These are phyloP conservation scores for Epinotia bilunana DNA, from an alignment of 2,888 invertebrate genomes.

Conservation along the genomic window DNA sequence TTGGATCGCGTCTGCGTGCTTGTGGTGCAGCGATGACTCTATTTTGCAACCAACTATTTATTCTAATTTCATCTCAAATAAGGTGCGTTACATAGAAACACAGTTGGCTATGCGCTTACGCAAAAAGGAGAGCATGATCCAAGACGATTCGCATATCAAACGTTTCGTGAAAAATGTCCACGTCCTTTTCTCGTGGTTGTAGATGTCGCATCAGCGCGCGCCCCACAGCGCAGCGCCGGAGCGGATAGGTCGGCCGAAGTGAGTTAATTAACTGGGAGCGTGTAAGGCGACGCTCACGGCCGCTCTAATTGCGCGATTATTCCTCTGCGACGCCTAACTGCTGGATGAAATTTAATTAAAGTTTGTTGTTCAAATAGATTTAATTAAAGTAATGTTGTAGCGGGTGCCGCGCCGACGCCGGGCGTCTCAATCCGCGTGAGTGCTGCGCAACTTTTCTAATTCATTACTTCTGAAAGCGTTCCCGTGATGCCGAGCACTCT, in stretches of 20 bases:
- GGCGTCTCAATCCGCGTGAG: constrained; percentile 83
- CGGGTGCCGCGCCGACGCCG: constrained; percentile 71
- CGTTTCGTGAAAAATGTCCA: not conserved
- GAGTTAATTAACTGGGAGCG: constrained; percentile 84
- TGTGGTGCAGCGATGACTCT: no score
- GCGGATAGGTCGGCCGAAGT: constrained; percentile 76
- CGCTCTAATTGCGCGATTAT: constrained; percentile 85
- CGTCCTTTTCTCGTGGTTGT: not conserved
- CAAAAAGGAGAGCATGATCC: not conserved
- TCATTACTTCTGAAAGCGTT: constrained; percentile 85
- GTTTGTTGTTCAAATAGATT: constrained; percentile 86
- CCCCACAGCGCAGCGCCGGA: constrained; percentile 58
- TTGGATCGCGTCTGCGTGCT: no score
- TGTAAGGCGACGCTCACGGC: constrained; percentile 84
- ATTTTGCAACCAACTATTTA: not conserved
- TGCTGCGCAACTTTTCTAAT: constrained; percentile 85
- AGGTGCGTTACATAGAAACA: not conserved
- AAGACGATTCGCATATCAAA: not conserved
- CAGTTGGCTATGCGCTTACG: not conserved
- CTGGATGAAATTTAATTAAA: constrained; percentile 86
- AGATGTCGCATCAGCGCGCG: constrained; percentile 48
- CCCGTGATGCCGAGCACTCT: constrained; percentile 83
- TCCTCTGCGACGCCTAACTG: constrained; percentile 84
- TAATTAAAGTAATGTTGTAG: constrained; percentile 86
- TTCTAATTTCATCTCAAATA: not conserved